Evolutionary conservation across 2,113 vertebrate species (phyloP).

Genomic region (Psittacus erithacus): DNA sequence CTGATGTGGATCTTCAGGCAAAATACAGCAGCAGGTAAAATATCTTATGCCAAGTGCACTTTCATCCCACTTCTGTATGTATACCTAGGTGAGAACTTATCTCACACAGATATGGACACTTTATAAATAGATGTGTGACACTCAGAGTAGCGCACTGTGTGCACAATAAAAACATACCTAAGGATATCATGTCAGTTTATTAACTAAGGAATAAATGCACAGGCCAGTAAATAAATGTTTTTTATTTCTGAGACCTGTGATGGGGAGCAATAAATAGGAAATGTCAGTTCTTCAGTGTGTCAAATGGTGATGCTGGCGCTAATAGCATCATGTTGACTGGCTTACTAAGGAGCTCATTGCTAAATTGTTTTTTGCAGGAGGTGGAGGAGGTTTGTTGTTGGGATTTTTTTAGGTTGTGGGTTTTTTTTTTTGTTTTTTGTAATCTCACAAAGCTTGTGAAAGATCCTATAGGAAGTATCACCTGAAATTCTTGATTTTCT

Average conservation of each 20-base stretch:
- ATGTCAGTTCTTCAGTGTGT: neutral
- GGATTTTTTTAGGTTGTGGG: neutral
- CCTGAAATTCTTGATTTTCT: neutral
- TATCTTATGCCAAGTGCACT: neutral
- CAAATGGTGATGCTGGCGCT: neutral
- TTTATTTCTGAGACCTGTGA: neutral
- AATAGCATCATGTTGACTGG: neutral
- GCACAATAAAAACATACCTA: neutral
- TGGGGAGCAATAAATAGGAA: constrained; percentile 1
- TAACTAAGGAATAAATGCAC: neutral
- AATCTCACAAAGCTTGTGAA: neutral
- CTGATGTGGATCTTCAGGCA: neutral
- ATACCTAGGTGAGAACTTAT: neutral
- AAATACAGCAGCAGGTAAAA: neutral
- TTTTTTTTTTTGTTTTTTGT: neutral
- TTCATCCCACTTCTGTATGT: neutral
- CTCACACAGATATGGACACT: neutral
- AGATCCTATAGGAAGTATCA: neutral
- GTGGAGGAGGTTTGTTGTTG: neutral
- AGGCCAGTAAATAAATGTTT: neutral
- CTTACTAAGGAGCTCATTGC: neutral
- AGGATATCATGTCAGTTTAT: neutral
- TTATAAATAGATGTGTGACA: neutral
- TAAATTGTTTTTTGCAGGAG: neutral
- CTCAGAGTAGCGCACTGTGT: neutral